Base-by-base conservation (phyloP, 2,113 vertebrate species). In the Dipodomys ordii region DNA sequence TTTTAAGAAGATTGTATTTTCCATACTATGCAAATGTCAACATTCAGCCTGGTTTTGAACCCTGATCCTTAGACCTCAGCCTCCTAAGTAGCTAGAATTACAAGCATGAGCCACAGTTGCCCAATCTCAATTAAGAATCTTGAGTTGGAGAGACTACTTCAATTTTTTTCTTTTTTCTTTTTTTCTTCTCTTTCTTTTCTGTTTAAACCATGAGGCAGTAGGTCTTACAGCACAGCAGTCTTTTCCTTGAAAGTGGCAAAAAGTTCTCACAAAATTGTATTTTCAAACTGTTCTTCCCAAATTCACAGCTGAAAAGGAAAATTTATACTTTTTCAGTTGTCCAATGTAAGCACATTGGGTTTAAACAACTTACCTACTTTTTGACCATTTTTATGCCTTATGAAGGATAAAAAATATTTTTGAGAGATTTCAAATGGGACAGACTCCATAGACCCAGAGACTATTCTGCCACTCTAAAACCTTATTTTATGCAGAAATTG, bases 231-330 rank as follows among this genome's bases (percentile, higher is more conserved):
- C 18, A 71, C 60, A 9, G 32, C 3, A 46, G 23, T 53, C 10
- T 74, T 83, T 81, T 94, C 60, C 27, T 71, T 49, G 69, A 35
- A 92, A 27, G 18, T 86, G 7, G 27, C 60, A 92, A 78, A 60
- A 71, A 25, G 13, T 60, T 28, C 82, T 83, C 71, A 28, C 27
- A 78, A 83, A 88, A 92, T 27, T 76, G n/a, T 49, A 60, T 18
- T 57, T 79, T 73, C 19, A 30, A 90, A n/a, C 19, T 90, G 72
- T 76, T 89, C 35, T 84, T 79, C 46, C 35, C 15, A 83, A 92
- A 92, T 83, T 65, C n/a, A 72, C 13, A 78, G 85, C 44, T 67
- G 53, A 9, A 30, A 87, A 19, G 32, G 71, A 49, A 62, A 93
- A 65, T 82, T 57, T 78, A 53, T 93, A 32, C 69, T 46, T 72